Evolutionary conservation across 2,888 invertebrate species (phyloP).

Genomic region (Metacarcinus magister): DNA sequence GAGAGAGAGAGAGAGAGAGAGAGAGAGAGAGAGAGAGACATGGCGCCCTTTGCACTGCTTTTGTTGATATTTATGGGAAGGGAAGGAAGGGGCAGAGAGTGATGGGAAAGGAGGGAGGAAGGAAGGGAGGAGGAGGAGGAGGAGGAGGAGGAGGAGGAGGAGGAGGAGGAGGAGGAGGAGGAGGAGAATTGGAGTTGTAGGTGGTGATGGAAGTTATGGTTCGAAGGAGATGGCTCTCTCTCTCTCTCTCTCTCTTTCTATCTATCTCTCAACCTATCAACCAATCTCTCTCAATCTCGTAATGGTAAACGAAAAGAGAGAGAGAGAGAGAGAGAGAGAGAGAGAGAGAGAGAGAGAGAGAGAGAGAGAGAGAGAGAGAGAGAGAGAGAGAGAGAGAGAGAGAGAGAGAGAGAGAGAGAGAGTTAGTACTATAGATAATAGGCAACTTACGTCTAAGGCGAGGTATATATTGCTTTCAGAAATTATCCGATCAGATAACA

Average conservation of each 20-base stretch:
- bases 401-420: constrained; percentile 45
- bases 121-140: background rate
- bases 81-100: too few relatives aligned
- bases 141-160: constrained; percentile 26
- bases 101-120: too few relatives aligned
- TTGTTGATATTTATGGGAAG: too few relatives aligned
- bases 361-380: constrained; percentile 57
- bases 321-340: constrained; percentile 26
- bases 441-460: background rate
- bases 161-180: constrained; percentile 26
- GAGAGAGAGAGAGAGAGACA: too few relatives aligned
- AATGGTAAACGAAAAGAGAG: too few relatives aligned
- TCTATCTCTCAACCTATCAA: too few relatives aligned
- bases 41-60: too few relatives aligned
- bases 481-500: background rate
- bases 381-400: constrained; percentile 57
- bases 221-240: too few relatives aligned
- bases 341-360: constrained; percentile 37
- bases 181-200: background rate
- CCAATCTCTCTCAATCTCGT: too few relatives aligned
- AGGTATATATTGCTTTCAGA: background rate
- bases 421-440: background rate
- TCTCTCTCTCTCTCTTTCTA: too few relatives aligned
- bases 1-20: too few relatives aligned
- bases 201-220: too few relatives aligned